phyloP scores from a whole-genome alignment of 1,140 invertebrate species.

The Platorchestia sp. region DNA sequence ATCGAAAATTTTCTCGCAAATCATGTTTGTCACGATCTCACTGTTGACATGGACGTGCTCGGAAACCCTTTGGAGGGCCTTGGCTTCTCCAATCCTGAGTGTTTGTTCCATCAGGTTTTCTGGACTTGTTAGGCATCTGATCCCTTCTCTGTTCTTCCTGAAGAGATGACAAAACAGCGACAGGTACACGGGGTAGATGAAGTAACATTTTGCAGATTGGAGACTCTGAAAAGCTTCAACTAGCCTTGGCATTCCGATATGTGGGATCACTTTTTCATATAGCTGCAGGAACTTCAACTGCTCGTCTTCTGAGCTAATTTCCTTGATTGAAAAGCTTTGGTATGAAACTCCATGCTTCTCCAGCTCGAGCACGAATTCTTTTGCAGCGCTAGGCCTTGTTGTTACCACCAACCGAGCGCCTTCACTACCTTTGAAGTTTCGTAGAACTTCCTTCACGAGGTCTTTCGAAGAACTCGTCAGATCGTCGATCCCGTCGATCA shows the following conservation, averaged over 20 bases:
- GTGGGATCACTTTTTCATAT: not conserved
- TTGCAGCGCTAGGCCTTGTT: not conserved
- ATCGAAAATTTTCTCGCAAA: constrained; percentile 3
- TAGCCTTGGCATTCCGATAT: not conserved
- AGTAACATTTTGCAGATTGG: not conserved
- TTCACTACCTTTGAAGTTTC: not conserved
- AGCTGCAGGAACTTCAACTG: constrained; percentile 6
- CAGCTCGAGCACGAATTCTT: not conserved
- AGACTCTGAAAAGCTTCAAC: constrained; percentile 18
- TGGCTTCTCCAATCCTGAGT: not conserved
- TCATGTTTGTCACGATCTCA: not conserved
- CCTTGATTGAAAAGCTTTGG: not conserved
- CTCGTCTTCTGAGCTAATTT: not conserved
- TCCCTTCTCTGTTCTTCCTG: not conserved
- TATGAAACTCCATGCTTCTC: not conserved
- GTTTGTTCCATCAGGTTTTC: constrained; percentile 16
- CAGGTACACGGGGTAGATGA: constrained; percentile 19
- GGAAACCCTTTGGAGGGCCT: not conserved
- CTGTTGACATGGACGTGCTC: not conserved
- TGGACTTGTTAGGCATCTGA: not conserved
- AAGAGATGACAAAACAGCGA: constrained; percentile 15
- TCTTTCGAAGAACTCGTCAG: not conserved
- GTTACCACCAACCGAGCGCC: constrained; percentile 10
- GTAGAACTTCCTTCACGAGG: not conserved
- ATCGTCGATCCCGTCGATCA: constrained; percentile 16